Evolutionary conservation across 2,888 invertebrate genomes (phyloP).

Genomic region (Colletes collaris): DNA sequence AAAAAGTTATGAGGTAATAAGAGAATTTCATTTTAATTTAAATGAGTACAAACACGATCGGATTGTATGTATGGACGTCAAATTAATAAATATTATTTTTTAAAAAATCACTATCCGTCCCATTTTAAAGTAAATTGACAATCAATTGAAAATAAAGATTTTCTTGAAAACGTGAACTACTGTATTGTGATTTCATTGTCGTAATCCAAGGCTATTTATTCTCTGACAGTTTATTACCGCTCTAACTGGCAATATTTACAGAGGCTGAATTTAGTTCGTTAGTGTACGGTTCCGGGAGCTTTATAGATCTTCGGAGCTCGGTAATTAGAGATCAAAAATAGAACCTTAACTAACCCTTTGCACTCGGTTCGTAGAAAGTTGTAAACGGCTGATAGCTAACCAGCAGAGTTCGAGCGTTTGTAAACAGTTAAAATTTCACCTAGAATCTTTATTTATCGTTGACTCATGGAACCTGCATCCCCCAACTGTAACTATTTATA

Average conservation of each 20-base stretch:
- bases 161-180: too few relatives aligned
- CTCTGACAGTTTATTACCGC: not conserved
- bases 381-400: slow-evolving; percentile 6
- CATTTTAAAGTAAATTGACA: too few relatives aligned
- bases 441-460: not conserved
- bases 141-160: too few relatives aligned
- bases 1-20: too few relatives aligned
- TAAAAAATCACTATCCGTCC: too few relatives aligned
- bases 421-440: not conserved
- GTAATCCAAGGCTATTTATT: not conserved
- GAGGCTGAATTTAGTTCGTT: not conserved
- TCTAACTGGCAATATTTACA: not conserved
- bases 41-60: too few relatives aligned
- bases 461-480: slow-evolving; percentile 67
- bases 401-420: not conserved
- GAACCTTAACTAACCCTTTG: slow-evolving; percentile 9
- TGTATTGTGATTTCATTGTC: too few relatives aligned
- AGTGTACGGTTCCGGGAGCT: not conserved
- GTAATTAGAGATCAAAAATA: slow-evolving; percentile 8
- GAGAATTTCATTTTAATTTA: too few relatives aligned
- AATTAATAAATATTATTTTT: too few relatives aligned
- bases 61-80: too few relatives aligned
- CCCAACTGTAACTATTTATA: too few relatives aligned
- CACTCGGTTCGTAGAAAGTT: slow-evolving; percentile 3
- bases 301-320: not conserved